Evolutionary conservation across 2,888 invertebrate species (phyloP).

Genomic region (Drosophila kambysellisi): DNA sequence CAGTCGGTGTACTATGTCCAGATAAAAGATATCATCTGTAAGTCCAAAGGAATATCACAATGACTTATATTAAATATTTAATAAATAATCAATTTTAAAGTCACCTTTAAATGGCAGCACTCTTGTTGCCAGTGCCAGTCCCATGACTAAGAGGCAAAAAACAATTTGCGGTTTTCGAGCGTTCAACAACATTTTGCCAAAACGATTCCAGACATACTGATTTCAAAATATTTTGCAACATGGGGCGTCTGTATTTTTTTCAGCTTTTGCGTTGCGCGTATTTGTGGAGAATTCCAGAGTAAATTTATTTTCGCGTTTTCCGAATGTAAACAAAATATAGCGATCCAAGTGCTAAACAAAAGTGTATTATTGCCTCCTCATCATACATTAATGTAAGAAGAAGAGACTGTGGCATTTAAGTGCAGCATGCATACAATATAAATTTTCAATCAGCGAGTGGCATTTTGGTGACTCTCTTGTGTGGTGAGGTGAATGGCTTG

Average conservation of each 20-base stretch:
- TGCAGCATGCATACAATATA: neutral
- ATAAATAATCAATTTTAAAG: neutral
- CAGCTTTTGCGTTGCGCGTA: neutral
- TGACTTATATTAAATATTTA: neutral
- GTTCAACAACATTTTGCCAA: conserved; percentile 13
- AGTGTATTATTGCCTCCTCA: no score
- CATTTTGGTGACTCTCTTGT: no score
- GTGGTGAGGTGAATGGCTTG: no score
- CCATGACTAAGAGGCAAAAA: conserved; percentile 15
- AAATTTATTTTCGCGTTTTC: neutral
- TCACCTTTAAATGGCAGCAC: neutral
- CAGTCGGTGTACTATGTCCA: neutral
- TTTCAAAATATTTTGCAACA: neutral
- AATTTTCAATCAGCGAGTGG: neutral
- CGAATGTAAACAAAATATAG: neutral
- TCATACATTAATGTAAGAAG: neutral
- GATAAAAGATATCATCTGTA: neutral
- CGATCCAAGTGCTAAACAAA: neutral
- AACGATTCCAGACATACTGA: conserved; percentile 11
- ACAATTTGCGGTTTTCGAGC: conserved; percentile 8
- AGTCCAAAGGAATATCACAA: neutral
- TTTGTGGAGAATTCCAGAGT: neutral
- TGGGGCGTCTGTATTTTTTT: neutral
- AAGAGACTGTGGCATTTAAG: no score
- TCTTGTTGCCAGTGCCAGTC: neutral